Evolutionary conservation across 2,888 invertebrate species (phyloP).

Genomic region (Callosobruchus maculatus): DNA sequence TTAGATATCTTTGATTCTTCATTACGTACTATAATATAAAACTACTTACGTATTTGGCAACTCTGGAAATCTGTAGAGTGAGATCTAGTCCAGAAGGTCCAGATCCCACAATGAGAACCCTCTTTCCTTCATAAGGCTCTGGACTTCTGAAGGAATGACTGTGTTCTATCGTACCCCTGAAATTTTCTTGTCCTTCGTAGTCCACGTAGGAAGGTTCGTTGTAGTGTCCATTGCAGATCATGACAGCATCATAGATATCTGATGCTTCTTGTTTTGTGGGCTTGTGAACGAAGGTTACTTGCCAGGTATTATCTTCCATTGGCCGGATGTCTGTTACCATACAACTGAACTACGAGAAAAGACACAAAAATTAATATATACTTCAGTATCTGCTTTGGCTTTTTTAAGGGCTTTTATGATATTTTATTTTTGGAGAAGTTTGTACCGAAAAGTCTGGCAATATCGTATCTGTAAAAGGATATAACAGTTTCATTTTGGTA

Average conservation of each 20-base stretch:
- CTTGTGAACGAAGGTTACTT: conserved; percentile 57
- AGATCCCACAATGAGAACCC: conserved; percentile 77
- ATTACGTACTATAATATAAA: neutral
- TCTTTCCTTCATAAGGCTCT: conserved; percentile 60
- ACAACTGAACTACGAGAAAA: neutral
- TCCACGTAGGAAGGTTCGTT: conserved; percentile 68
- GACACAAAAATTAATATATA: no score
- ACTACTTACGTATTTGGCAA: neutral
- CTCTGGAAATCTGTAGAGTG: neutral
- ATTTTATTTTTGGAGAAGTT: no score
- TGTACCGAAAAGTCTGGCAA: no score
- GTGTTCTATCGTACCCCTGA: conserved; percentile 59
- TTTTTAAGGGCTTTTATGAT: no score
- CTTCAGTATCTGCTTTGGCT: no score
- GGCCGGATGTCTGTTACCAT: conserved; percentile 41
- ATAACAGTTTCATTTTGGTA: no score
- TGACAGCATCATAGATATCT: conserved; percentile 67
- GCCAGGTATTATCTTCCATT: conserved; percentile 55
- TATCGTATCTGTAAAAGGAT: no score
- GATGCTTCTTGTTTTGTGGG: conserved; percentile 50
- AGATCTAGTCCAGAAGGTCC: conserved; percentile 82
- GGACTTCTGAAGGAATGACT: conserved; percentile 81
- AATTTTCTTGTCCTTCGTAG: conserved; percentile 62
- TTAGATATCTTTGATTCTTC: no score
- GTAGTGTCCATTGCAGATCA: conserved; percentile 84